Conservation (phyloP, 1,140 invertebrate species). For the Pseudachorutes palmiensis region DNA sequence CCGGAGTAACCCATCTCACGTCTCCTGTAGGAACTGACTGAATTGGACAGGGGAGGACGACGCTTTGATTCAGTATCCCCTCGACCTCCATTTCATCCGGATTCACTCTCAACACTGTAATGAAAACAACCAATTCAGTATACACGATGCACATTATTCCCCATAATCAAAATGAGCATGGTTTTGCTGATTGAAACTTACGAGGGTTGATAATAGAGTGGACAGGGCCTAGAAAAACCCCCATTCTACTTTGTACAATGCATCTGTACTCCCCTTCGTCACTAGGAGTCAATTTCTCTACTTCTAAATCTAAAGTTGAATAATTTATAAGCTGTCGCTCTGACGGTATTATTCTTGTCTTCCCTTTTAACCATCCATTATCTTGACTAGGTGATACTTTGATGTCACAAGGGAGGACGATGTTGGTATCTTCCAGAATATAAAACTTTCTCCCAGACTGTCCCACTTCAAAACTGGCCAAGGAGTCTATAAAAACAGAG, state of each 20-base stretch:
- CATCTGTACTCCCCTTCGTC: conserved; percentile 36
- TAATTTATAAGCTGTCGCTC: conserved; percentile 18
- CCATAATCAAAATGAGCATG: not conserved
- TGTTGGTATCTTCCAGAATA: not conserved
- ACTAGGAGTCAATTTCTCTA: conserved; percentile 17
- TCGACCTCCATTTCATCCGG: not conserved
- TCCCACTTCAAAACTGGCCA: not conserved
- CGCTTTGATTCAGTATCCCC: not conserved
- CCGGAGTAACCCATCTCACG: not conserved
- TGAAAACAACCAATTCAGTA: not conserved
- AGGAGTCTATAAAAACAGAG: not conserved
- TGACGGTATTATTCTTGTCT: conserved; percentile 21
- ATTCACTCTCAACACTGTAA: not conserved
- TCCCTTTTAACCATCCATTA: conserved; percentile 35
- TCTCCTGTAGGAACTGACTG: conserved; percentile 14
- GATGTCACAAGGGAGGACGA: conserved; percentile 16
- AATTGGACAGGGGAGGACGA: conserved; percentile 19
- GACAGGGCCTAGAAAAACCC: conserved; percentile 33
- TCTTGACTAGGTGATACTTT: conserved; percentile 9
- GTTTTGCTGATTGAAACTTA: conserved; percentile 12
- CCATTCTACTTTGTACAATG: conserved; percentile 23
- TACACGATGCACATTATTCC: not conserved
- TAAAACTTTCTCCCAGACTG: not conserved
- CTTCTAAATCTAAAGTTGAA: conserved; percentile 15
- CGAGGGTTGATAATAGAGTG: conserved; percentile 29